phyloP scores from a whole-genome alignment of 2,888 invertebrate genomes.

The Dryadula phaetusa region DNA sequence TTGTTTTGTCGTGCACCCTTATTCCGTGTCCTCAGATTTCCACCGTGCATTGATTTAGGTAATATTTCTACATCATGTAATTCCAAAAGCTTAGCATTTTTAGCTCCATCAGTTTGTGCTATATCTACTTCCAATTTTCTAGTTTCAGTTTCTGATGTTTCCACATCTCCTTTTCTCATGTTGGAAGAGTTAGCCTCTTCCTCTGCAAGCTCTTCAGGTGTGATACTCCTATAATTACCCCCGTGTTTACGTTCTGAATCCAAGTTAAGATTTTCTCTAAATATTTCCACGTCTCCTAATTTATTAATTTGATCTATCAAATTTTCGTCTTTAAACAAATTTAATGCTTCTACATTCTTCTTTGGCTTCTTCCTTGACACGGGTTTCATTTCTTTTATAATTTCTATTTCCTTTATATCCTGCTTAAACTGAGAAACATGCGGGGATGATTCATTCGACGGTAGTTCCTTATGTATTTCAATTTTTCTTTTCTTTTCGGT shows the following conservation, averaged over 20 bases:
- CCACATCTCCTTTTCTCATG: conserved; percentile 53
- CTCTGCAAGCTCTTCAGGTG: conserved; percentile 47
- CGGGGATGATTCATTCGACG: conserved; percentile 65
- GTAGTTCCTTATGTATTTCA: conserved; percentile 74
- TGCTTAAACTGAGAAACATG: conserved; percentile 71
- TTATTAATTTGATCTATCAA: conserved; percentile 75
- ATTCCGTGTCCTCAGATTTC: conserved; percentile 57
- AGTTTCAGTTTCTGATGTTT: conserved; percentile 64
- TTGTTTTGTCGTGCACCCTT: conserved; percentile 48
- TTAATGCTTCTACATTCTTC: conserved; percentile 63
- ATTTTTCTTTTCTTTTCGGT: conserved; percentile 65
- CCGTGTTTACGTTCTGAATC: conserved; percentile 72
- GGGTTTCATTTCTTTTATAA: conserved; percentile 68
- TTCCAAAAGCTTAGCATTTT: conserved; percentile 61
- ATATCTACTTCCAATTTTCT: conserved; percentile 15
- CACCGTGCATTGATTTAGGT: conserved; percentile 58
- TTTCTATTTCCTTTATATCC: conserved; percentile 76
- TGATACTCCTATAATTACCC: conserved; percentile 72
- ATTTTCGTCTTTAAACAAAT: conserved; percentile 73
- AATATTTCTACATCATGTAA: conserved; percentile 50
- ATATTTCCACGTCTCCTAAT: conserved; percentile 74
- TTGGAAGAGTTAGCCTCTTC: conserved; percentile 40
- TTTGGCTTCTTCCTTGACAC: conserved; percentile 54
- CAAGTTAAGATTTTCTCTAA: conserved; percentile 65
- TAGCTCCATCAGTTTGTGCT: conserved; percentile 31